These are phyloP conservation scores for Cantharis rustica DNA, from an alignment of 2,888 invertebrate species.

Conservation along the genomic window DNA sequence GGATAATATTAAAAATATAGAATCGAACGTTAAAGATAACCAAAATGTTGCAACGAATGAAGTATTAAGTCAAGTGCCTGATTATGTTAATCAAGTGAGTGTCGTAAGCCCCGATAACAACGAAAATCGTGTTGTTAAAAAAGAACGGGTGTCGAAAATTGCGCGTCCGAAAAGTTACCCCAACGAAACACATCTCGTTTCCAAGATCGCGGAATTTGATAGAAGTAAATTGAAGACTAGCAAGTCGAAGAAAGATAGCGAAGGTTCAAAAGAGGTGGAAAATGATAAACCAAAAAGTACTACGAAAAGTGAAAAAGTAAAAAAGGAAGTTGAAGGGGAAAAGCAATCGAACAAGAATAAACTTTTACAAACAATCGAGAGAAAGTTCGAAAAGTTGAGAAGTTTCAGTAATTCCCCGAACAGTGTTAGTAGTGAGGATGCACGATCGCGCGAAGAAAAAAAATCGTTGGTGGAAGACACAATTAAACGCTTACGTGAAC, in stretches of 20 bases:
- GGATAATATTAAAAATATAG: slow-evolving; percentile 49
- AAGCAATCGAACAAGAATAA: slow-evolving; percentile 56
- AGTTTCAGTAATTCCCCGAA: slow-evolving; percentile 55
- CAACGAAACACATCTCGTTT: slow-evolving; percentile 52
- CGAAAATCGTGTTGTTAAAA: slow-evolving; percentile 38
- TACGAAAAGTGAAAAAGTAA: slow-evolving; percentile 54
- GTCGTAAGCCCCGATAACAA: slow-evolving; percentile 44
- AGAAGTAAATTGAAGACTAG: slow-evolving; percentile 55
- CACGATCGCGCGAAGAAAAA: slow-evolving; percentile 48
- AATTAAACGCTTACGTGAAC: slow-evolving; percentile 66
- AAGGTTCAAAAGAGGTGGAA: slow-evolving; percentile 5
- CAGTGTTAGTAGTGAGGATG: slow-evolving; percentile 44
- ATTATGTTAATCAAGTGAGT: slow-evolving; percentile 37
- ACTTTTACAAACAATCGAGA: slow-evolving; percentile 76
- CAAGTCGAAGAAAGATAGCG: slow-evolving; percentile 33
- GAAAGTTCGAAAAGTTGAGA: slow-evolving; percentile 73
- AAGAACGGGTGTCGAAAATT: slow-evolving; percentile 56
- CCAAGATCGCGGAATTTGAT: slow-evolving; percentile 40
- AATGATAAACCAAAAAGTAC: slow-evolving; percentile 39
- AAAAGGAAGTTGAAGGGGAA: slow-evolving; percentile 26
- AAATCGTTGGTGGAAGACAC: slow-evolving; percentile 60
- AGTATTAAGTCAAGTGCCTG: background rate
- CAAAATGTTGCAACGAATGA: slow-evolving; percentile 38
- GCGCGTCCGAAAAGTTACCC: slow-evolving; percentile 64
- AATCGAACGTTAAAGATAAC: slow-evolving; percentile 41